Percentiles rank a stretch among this genome's conserved stretches.
These are phyloP conservation scores for Philonicus albiceps DNA, from an alignment of 2,888 invertebrate species.

Conservation along the genomic window DNA sequence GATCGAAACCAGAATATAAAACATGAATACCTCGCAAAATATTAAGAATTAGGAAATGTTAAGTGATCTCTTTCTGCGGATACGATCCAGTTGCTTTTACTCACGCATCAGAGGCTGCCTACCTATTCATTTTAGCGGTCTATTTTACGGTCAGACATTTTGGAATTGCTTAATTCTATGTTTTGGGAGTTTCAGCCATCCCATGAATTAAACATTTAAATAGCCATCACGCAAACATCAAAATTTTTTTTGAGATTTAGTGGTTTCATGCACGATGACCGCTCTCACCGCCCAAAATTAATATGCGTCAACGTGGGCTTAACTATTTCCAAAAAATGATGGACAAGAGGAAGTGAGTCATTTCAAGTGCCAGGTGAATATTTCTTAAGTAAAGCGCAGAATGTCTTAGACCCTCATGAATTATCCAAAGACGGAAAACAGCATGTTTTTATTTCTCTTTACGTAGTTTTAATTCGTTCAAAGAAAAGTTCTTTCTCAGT, in stretches of 20 bases:
- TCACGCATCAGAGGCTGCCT: background rate
- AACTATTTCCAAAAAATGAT: constrained; percentile 15
- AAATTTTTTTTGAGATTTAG: constrained; percentile 21
- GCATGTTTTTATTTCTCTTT: background rate
- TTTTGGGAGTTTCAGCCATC: background rate
- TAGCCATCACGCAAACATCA: constrained; percentile 27
- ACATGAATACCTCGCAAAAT: background rate
- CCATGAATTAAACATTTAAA: constrained; percentile 38
- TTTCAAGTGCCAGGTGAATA: background rate
- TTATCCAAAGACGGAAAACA: background rate
- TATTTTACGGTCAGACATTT: background rate
- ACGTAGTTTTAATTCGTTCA: background rate
- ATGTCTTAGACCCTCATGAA: background rate
- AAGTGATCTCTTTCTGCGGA: background rate
- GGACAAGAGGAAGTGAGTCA: constrained; percentile 12
- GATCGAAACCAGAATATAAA: background rate
- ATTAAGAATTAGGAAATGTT: background rate
- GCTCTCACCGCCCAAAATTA: background rate
- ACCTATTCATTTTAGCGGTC: background rate
- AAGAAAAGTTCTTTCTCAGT: background rate
- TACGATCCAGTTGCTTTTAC: background rate
- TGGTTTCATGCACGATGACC: constrained; percentile 4
- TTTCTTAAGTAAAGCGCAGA: background rate
- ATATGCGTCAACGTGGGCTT: background rate
- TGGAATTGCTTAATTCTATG: constrained; percentile 19